Base-by-base conservation (phyloP, 2,113 vertebrate genomes). In the Carollia perspicillata region DNA sequence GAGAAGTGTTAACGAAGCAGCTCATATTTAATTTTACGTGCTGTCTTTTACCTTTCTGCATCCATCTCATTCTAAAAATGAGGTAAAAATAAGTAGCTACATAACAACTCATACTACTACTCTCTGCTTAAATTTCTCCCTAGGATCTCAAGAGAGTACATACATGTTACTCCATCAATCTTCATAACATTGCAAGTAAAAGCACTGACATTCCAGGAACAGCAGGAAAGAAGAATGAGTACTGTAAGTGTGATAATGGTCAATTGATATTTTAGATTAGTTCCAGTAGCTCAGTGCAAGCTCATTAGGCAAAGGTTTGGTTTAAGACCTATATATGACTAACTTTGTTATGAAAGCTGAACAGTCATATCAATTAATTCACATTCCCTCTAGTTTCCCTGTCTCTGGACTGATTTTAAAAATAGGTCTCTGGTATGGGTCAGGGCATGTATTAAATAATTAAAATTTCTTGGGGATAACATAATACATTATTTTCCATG, bases 251-350 rank as follows among this genome's bases (percentile, higher is more conserved):
- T 51, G 71, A 88, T 81, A 87, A 80, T 44, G 80, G 87, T 80
- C 79, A 72, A 55, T 0, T 93, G 90, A 92, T 95, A 92, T 58
- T 89, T 87, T 77, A 94, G 51, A 93, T 97, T 96, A 93, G 74
- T 96, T 95, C 92, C 92, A 87, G 87, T 66, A 97, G 75, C 92
- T 95, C 84, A 75, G 79, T 92, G 92, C 47, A 84, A 97, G 84
- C 75, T 97, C 90, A 93, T 95, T 96, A 95, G 90, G 75, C 79
- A 96, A 89, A 97, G 63, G 44, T 90, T 95, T 95, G 69, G 30
- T 49, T 86, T 92, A 87, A 90, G 87, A 91, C 88, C 84, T 93
- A 66, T 87, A 53, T 95, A 92, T 97, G 88, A 49, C 44, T 60
- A 79, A 95, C 66, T 89, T 89, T 87, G 30, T 80, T 92, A 87